Conservation (phyloP, 2,113 vertebrate species). For the Martes martes region DNA sequence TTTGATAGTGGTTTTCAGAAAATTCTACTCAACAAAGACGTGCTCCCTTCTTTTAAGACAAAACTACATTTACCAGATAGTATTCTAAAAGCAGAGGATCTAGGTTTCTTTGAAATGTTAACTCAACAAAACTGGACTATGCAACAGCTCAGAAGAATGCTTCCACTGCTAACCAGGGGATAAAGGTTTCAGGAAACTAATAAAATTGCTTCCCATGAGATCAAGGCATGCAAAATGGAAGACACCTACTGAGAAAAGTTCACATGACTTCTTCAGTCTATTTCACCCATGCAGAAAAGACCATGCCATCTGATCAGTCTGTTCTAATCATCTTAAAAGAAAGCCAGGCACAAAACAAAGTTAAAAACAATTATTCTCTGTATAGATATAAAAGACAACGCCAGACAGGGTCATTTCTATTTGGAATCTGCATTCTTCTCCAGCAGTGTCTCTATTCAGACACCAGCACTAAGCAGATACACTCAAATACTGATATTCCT, state of each 20-base stretch:
- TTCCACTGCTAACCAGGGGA: neutral
- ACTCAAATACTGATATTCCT: slow-evolving; percentile 28
- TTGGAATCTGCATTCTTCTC: neutral
- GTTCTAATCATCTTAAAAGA: slow-evolving; percentile 41
- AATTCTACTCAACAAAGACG: slow-evolving; percentile 26
- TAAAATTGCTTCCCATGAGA: slow-evolving; percentile 7
- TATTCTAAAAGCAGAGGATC: slow-evolving; percentile 18
- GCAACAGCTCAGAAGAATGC: slow-evolving; percentile 32
- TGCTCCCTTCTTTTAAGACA: slow-evolving; percentile 35
- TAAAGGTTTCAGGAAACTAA: slow-evolving; percentile 20
- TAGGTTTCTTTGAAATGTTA: slow-evolving; percentile 38
- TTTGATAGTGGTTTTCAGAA: slow-evolving; percentile 35
- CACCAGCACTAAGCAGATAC: neutral
- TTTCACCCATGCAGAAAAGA: slow-evolving; percentile 10
- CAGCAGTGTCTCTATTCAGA: neutral
- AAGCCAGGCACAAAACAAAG: slow-evolving; percentile 41
- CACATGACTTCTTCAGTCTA: neutral
- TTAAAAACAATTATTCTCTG: slow-evolving; percentile 27
- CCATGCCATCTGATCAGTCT: neutral
- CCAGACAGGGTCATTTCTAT: slow-evolving; percentile 11
- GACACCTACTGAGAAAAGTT: slow-evolving; percentile 11
- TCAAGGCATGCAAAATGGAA: slow-evolving; percentile 7
- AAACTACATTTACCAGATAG: slow-evolving; percentile 8
- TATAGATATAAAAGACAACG: slow-evolving; percentile 2
- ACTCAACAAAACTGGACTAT: slow-evolving; percentile 8